These are phyloP conservation scores for Pogonophryne albipinna DNA, from an alignment of 2,797 vertebrate genomes.

Conservation along the genomic window DNA sequence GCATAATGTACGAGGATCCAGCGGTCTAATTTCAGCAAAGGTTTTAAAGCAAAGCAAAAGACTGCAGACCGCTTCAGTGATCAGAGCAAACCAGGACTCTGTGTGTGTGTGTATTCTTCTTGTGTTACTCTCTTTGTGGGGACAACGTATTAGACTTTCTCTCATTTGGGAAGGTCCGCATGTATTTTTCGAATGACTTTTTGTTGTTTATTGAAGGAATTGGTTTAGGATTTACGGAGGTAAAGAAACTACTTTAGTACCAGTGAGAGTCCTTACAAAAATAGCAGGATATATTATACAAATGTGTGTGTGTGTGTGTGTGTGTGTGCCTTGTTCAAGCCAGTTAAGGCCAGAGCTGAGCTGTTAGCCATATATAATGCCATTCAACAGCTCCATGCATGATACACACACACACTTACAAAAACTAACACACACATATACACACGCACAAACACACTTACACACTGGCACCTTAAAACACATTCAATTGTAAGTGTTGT, in stretches of 20 bases:
- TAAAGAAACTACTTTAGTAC: too few species aligned
- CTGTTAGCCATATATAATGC: conserved; percentile 67
- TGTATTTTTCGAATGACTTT: background rate
- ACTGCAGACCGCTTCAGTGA: conserved; percentile 33
- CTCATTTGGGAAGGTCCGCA: background rate
- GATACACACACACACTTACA: conserved; percentile 25
- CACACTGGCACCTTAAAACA: conserved; percentile 10
- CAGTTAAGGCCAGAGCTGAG: conserved; percentile 64
- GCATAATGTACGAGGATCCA: conserved; percentile 51
- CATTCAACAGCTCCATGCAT: conserved; percentile 52
- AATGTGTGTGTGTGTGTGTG: background rate
- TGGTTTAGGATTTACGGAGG: too few species aligned
- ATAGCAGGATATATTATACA: background rate
- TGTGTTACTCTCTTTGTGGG: conserved; percentile 5
- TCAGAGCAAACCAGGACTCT: conserved; percentile 34
- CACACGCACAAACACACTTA: conserved; percentile 17
- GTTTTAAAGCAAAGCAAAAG: conserved; percentile 17
- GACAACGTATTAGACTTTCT: background rate
- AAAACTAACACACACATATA: conserved; percentile 2
- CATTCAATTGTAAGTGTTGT: conserved; percentile 22
- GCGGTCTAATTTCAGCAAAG: conserved; percentile 66
- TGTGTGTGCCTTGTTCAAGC: conserved; percentile 41
- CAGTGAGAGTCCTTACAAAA: too few species aligned
- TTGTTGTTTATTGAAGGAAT: background rate
- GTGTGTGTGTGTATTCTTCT: background rate